Conservation (phyloP, 2,888 invertebrate genomes). For the Alitta virens region DNA sequence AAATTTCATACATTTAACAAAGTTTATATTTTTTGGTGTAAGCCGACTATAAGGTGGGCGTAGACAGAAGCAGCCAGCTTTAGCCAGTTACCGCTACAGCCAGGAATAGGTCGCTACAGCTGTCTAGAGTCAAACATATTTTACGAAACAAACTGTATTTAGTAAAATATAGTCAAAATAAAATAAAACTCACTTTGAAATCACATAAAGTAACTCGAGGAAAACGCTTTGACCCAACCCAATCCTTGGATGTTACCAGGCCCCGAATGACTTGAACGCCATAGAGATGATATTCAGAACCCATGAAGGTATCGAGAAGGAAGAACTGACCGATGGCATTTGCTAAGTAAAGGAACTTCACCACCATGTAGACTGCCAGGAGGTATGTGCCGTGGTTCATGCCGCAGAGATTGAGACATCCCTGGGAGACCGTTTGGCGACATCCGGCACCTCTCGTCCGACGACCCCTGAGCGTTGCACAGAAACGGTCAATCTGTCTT, state of each 20-base stretch:
- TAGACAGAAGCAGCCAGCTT: too few species aligned
- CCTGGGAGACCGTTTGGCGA: constrained; percentile 44
- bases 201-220: constrained; percentile 27
- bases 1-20: too few species aligned
- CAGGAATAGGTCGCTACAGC: too few species aligned
- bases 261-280: constrained; percentile 54
- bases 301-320: constrained; percentile 58
- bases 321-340: constrained; percentile 58
- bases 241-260: constrained; percentile 2
- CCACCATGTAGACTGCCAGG: constrained; percentile 57
- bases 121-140: too few species aligned
- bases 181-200: constrained; percentile 29
- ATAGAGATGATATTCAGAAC: constrained; percentile 53
- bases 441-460: constrained; percentile 46
- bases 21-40: too few species aligned
- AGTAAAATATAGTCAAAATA: too few species aligned
- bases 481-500: constrained; percentile 57
- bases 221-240: constrained; percentile 18
- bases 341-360: constrained; percentile 55
- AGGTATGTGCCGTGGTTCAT: constrained; percentile 57
- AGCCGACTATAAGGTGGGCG: too few species aligned
- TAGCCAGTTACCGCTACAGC: too few species aligned
- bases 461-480: constrained; percentile 54
- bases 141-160: too few species aligned
- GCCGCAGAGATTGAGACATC: constrained; percentile 50